phyloP scores from a whole-genome alignment of 2,113 vertebrate genomes.

The rabbit (Oryctolagus cuniculus) region DNA sequence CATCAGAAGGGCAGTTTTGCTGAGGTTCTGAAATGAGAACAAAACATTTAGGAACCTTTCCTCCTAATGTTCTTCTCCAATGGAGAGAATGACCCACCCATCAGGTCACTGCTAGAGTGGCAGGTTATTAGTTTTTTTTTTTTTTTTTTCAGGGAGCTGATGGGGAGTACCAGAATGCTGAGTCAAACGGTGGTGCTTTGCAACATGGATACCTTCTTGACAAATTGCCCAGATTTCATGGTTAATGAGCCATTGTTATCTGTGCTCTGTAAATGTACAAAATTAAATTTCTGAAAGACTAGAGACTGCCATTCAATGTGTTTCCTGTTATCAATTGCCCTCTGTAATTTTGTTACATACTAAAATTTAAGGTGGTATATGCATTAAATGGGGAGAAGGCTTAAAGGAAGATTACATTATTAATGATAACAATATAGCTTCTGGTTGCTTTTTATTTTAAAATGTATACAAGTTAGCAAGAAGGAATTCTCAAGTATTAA shows the following conservation, averaged over 20 bases:
- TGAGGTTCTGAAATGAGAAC: constrained; percentile 60
- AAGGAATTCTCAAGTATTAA: neutral
- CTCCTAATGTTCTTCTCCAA: constrained; percentile 44
- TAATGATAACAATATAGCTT: constrained; percentile 8
- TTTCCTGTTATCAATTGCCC: constrained; percentile 49
- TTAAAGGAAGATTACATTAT: neutral
- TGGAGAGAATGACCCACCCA: constrained; percentile 39
- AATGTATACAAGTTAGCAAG: neutral
- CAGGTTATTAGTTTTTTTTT: constrained; percentile 46
- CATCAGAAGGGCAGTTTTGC: constrained; percentile 19
- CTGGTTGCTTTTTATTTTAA: constrained; percentile 30
- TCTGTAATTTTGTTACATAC: constrained; percentile 55
- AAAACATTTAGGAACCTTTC: constrained; percentile 51
- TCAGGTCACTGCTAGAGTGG: constrained; percentile 37
- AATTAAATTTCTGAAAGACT: constrained; percentile 53
- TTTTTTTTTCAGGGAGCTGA: constrained; percentile 15
- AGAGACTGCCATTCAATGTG: constrained; percentile 47
- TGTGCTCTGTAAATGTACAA: constrained; percentile 67
- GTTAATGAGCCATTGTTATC: constrained; percentile 78
- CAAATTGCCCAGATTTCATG: constrained; percentile 71
- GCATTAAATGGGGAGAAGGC: neutral
- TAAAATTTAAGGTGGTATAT: constrained; percentile 42
- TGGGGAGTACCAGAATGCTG: constrained; percentile 40
- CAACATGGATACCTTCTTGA: constrained; percentile 72
- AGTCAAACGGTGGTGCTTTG: constrained; percentile 43